A percentile compares a stretch with the other conserved stretches of the same genome.
phyloP scores from a whole-genome alignment of 2,888 invertebrate genomes.

The Macrosiphum euphorbiae region DNA sequence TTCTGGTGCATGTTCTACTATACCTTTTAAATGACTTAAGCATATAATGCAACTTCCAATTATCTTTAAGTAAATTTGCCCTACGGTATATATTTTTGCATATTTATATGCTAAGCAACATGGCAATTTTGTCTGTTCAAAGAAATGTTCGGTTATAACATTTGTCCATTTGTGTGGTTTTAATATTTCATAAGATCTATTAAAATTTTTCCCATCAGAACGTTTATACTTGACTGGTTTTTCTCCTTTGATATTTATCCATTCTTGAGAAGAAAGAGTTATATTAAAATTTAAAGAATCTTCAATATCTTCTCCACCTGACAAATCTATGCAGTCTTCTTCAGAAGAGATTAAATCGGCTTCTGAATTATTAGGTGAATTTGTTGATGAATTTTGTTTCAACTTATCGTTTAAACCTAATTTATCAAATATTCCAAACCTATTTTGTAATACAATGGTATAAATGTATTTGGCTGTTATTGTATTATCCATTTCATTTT shows the following conservation, averaged over 20 bases:
- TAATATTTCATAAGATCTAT: neutral
- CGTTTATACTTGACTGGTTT: neutral
- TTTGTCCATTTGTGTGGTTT: constrained; percentile 16
- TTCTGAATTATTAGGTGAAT: neutral
- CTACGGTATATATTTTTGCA: neutral
- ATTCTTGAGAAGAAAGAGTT: constrained; percentile 7
- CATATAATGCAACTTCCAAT: neutral
- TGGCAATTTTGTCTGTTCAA: constrained; percentile 2
- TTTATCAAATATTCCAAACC: neutral
- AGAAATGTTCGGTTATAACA: neutral
- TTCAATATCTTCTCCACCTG: neutral
- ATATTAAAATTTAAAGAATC: neutral
- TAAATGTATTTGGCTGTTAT: neutral
- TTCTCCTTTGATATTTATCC: too few species aligned
- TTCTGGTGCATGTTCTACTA: neutral
- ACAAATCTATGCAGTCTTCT: neutral
- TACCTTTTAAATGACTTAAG: neutral
- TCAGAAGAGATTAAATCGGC: neutral
- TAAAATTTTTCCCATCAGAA: constrained; percentile 4
- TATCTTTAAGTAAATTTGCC: neutral
- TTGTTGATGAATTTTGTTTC: neutral
- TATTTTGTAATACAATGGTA: constrained; percentile 2
- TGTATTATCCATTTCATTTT: constrained; percentile 5
- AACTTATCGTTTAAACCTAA: neutral
- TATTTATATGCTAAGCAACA: constrained; percentile 19